Evolutionary conservation across 2,113 vertebrate genomes (phyloP).

Genomic region (Muntiacus muntjak): DNA sequence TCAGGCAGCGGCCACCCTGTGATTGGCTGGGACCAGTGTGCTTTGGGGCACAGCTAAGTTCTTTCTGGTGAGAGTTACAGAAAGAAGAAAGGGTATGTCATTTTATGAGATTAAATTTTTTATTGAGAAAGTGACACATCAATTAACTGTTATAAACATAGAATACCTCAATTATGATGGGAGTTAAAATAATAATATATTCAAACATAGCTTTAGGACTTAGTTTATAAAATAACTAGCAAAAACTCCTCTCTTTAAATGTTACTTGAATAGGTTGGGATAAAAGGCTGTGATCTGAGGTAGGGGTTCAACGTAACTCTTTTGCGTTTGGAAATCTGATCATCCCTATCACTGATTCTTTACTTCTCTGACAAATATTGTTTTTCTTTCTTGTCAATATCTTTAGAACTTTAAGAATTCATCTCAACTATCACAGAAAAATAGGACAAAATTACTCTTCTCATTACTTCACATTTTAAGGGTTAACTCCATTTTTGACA

Average conservation of each 20-base stretch:
- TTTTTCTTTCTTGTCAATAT: neutral
- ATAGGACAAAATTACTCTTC: neutral
- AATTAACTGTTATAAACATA: neutral
- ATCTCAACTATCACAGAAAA: neutral
- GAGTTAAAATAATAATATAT: neutral
- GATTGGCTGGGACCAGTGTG: neutral
- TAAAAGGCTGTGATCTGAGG: neutral
- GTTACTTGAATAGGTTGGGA: neutral
- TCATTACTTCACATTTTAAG: neutral
- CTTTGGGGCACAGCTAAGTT: neutral
- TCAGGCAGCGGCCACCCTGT: accelerated
- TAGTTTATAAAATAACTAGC: neutral
- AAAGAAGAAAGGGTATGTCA: neutral
- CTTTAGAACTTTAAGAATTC: neutral
- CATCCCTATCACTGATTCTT: neutral
- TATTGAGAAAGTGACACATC: neutral
- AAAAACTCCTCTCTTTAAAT: neutral
- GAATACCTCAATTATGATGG: neutral
- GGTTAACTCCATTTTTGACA: neutral
- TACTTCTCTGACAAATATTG: neutral
- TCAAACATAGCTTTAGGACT: neutral
- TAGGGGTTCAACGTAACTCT: neutral
- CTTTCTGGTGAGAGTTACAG: neutral
- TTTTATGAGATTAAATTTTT: neutral
- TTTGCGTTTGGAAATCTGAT: neutral